These are phyloP conservation scores for Myiagra hebetior DNA, from an alignment of 2,113 vertebrate genomes.

Conservation along the genomic window DNA sequence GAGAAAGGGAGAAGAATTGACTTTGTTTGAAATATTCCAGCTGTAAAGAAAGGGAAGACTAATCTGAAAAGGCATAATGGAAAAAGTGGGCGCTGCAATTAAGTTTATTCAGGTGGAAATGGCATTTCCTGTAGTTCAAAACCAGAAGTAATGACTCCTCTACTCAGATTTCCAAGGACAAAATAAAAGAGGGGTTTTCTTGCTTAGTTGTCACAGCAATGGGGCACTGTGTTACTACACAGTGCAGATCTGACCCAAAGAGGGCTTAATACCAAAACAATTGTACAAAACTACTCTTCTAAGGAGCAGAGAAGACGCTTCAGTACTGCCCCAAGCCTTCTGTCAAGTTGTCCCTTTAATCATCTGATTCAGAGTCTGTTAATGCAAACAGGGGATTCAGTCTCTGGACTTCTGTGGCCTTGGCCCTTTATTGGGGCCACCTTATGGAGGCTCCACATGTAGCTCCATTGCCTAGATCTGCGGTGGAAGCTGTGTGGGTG, in stretches of 20 bases:
- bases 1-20: neutral
- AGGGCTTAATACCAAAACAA: neutral
- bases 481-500: accelerated
- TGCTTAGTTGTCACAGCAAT: neutral
- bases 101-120: slow-evolving; percentile 21
- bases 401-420: neutral
- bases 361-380: neutral
- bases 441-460: accelerated
- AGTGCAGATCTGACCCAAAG: neutral
- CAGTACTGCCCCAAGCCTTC: neutral
- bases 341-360: neutral
- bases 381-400: neutral
- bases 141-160: neutral
- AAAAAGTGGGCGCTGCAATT: neutral
- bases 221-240: neutral
- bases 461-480: neutral
- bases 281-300: neutral
- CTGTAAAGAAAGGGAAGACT: neutral
- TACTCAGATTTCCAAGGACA: neutral
- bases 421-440: no score
- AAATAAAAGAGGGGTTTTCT: neutral
- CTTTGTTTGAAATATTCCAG: neutral
- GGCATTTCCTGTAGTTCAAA: neutral
- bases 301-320: neutral
- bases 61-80: neutral